phyloP scores from a whole-genome alignment of 2,888 invertebrate species.

The Drosophila fulvimacula region DNA sequence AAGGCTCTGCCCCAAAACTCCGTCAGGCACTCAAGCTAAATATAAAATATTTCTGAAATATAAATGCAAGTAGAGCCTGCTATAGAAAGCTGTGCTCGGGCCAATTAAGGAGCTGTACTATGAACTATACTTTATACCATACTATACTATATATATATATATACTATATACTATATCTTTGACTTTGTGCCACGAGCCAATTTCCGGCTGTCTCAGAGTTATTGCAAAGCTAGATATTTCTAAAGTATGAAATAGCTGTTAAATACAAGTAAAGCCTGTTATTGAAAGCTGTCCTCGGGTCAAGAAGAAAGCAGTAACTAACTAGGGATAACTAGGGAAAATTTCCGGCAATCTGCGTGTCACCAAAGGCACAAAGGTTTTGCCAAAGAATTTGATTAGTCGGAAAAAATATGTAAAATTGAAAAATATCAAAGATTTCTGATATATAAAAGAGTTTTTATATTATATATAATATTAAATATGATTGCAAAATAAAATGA shows the following conservation, averaged over 20 bases:
- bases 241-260: slow-evolving; percentile 6
- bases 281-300: slow-evolving; percentile 25
- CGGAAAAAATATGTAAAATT: no score
- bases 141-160: no score
- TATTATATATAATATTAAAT: no score
- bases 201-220: slow-evolving; percentile 1
- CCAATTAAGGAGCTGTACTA: not conserved
- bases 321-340: no score
- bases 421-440: no score
- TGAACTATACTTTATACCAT: not conserved
- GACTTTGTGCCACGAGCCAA: slow-evolving; percentile 13
- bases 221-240: slow-evolving; percentile 7
- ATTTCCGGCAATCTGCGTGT: no score
- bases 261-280: slow-evolving; percentile 14
- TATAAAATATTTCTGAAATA: slow-evolving; percentile 27
- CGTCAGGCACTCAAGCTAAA: slow-evolving; percentile 29
- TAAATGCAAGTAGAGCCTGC: slow-evolving; percentile 2
- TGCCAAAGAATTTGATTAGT: no score
- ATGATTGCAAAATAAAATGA: no score
- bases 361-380: no score
- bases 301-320: no score
- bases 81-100: slow-evolving; percentile 43
- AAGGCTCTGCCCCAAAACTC: slow-evolving; percentile 31
- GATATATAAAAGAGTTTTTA: no score
- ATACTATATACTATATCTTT: no score